Evolutionary conservation across 2,888 invertebrate genomes (phyloP), one percentile per base, ranked within the genome.

Genomic region (Polymixis lichenea): DNA sequence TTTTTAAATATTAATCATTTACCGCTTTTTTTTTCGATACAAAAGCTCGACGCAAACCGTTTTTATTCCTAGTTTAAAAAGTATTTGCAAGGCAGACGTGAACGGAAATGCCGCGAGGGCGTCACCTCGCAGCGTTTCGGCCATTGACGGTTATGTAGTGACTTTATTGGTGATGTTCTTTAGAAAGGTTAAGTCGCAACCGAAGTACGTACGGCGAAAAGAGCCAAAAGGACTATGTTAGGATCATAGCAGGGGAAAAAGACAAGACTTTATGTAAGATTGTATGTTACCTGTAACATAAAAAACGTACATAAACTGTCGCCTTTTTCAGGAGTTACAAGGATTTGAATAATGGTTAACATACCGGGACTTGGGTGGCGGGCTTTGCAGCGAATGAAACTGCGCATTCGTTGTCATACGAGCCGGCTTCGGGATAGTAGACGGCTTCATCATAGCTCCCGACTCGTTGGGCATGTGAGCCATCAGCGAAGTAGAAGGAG

Each of bases 321-420:
- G 43, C 11, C 13, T 11, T 46, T 46, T 46, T 46, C 11, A 46
- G 43, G 43, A 58, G 28, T 8, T 15, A 46, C n/a, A 32, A 56
- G n/a, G 15, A 19, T 32, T 49, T 5, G 0, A 58, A 65, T 58
- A 28, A 28, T 38, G 19, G 38, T 22, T 46, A 58, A 65, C 65
- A 2, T 84, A 93, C 93, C 89, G 89, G 32, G 66, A 66, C 5
- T 49, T 82, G 7, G 77, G 70, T 0, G 87, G 79, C 5, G 83
- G 13, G 53, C 92, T 92, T 77, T 92, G 94, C n/a, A 93, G 84
- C 0, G 94, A 93, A 55, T 90, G 86, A 71, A 93, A 93, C 9
- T 89, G 88, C 0, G 83, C 61, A 3, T 85, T 73, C 0, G 87
- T 7, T 2, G 88, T 86, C 25, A 22, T 5, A 51, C 43, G 89